Evolutionary conservation across 2,888 invertebrate genomes (phyloP).

Genomic region (Allygus modestus): DNA sequence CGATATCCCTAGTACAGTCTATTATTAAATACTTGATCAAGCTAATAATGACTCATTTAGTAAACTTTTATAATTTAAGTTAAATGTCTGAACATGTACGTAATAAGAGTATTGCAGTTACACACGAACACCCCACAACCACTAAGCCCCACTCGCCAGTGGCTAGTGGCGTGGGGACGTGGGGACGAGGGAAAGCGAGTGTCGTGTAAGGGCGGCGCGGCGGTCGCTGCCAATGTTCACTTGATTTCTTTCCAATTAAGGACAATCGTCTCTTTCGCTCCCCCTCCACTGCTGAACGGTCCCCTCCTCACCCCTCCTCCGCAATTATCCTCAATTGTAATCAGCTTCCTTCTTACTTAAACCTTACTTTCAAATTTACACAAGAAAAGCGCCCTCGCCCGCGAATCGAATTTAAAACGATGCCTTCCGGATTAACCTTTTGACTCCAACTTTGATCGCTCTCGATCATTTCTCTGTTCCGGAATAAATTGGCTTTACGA

Average conservation of each 20-base stretch:
- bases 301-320: neutral
- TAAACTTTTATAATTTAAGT: no score
- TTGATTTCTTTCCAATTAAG: constrained; percentile 58
- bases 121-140: no score
- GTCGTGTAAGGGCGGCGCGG: neutral
- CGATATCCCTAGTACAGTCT: no score
- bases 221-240: constrained; percentile 33
- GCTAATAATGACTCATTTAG: no score
- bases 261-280: constrained; percentile 24
- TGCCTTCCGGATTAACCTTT: constrained; percentile 56
- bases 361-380: constrained; percentile 56
- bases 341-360: constrained; percentile 54
- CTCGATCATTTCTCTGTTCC: constrained; percentile 37
- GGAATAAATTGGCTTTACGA: constrained; percentile 38
- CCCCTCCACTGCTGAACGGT: constrained; percentile 11
- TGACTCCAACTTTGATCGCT: constrained; percentile 43
- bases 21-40: no score
- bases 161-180: neutral
- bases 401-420: constrained; percentile 57
- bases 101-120: no score
- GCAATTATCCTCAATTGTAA: constrained; percentile 55
- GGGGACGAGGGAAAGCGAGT: neutral
- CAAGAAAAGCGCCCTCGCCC: constrained; percentile 57
- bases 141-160: no score
- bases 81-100: no score